Evolutionary conservation across 2,797 vertebrate genomes (phyloP).

Genomic region (Saxicola maurus): DNA sequence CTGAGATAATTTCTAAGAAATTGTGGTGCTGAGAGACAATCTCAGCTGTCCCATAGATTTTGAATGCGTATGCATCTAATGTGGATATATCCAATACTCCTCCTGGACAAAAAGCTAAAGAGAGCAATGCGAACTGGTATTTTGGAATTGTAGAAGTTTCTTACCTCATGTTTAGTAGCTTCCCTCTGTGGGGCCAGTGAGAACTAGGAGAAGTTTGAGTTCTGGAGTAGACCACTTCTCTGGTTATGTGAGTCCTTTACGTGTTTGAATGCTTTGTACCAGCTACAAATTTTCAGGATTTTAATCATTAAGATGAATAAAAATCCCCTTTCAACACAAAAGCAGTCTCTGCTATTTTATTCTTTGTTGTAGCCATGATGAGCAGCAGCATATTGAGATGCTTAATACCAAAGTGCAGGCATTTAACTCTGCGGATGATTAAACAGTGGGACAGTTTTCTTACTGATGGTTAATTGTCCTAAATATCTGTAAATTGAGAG

Average conservation of each 20-base stretch:
- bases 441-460: constrained; percentile 1
- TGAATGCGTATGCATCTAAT: background rate
- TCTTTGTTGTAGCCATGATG: background rate
- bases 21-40: background rate
- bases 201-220: background rate
- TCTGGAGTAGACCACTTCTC: background rate
- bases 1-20: background rate
- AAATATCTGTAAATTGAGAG: constrained; percentile 8
- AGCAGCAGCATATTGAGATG: background rate
- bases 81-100: background rate
- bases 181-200: background rate
- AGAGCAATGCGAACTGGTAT: background rate
- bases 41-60: background rate
- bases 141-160: background rate
- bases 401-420: background rate
- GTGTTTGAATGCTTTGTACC: background rate
- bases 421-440: background rate
- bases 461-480: background rate
- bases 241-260: background rate
- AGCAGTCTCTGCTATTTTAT: background rate
- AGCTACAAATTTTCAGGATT: background rate
- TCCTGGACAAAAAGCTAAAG: background rate
- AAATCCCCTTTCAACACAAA: background rate
- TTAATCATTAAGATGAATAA: background rate
- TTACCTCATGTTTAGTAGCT: background rate